Evolutionary conservation across 2,888 invertebrate species (phyloP), one percentile per base, ranked within the genome.

Genomic region (Bimastos eiseni): DNA sequence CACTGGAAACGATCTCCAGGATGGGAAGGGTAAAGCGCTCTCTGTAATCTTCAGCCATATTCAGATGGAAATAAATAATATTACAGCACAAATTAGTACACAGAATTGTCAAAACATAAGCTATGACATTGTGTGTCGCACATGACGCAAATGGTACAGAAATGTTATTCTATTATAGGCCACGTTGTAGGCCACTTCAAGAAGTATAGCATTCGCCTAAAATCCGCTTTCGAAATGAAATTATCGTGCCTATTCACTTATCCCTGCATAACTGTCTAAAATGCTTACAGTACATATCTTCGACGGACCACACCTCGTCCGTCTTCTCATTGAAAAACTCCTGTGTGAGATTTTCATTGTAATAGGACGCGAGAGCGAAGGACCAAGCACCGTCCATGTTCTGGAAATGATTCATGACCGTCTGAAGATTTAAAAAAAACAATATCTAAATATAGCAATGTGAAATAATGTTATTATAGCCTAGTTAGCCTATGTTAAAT

Each of bases 331-430:
- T 89, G 38, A 49, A 38, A 17, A 91, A 38, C 49, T 91, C 90
- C 90, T 84, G 89, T 13, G 92, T 92, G 37, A 92, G 21, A 49
- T 91, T 90, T 55, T 91, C 90, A 13, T 83, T 21, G 49, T 90
- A 92, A 55, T 91, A 92, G 33, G 91, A 88, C 34, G 83, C 83
- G 49, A 92, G 89, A 17, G 92, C 92, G 30, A 91, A 92, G 0
- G 91, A 90, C 92, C 92, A 92, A n/a, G 88, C 90, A 5, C 92
- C 92, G n/a, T 91, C 91, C 89, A 92, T 55, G 24, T 91, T 70
- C 41, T 83, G 89, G 36, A 88, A 89, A 83, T 92, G 92, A 11
- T 33, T 36, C 88, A 84, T 41, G 41, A 92, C 34, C 8, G 90
- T 90, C 91, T 91, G 88, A 4, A 37, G 86, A 17, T 34, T 21